Evolutionary conservation across 2,888 invertebrate genomes (phyloP).

Genomic region (Pomacea canaliculata): DNA sequence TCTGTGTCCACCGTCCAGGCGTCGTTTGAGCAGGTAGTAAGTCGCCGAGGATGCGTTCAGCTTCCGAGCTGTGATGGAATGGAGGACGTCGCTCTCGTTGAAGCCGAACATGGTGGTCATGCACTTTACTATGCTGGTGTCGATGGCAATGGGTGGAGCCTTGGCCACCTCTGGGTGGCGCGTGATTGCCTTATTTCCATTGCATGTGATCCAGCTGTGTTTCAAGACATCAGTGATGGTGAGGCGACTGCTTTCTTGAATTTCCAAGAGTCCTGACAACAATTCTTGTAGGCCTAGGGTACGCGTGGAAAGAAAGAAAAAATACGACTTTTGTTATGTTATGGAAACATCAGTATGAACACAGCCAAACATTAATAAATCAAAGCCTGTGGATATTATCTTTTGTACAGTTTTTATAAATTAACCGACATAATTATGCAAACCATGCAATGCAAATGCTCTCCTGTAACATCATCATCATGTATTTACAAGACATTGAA

Average conservation of each 20-base stretch:
- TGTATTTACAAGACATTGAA: too few relatives aligned
- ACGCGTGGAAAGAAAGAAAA: not conserved
- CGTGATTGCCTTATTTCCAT: conserved; percentile 39
- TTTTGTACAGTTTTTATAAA: too few relatives aligned
- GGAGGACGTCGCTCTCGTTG: conserved; percentile 50
- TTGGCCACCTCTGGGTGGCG: conserved; percentile 43
- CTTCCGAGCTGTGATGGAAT: conserved; percentile 50
- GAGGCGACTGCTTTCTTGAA: conserved; percentile 47
- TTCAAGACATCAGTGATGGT: conserved; percentile 49
- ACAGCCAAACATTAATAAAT: not conserved
- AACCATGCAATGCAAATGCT: too few relatives aligned
- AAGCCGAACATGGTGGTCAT: conserved; percentile 48
- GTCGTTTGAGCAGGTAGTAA: conserved; percentile 25
- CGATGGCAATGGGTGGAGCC: conserved; percentile 39
- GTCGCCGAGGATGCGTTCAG: conserved; percentile 44
- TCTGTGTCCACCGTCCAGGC: conserved; percentile 4
- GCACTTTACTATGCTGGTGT: conserved; percentile 47
- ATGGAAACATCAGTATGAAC: not conserved
- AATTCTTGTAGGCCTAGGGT: conserved; percentile 52
- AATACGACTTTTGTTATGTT: not conserved
- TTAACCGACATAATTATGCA: too few relatives aligned
- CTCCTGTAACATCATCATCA: too few relatives aligned
- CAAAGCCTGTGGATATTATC: not conserved
- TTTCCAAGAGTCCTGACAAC: conserved; percentile 48
- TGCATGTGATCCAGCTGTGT: conserved; percentile 52